Evolutionary conservation across 2,888 invertebrate genomes (phyloP).

Genomic region (Chrysolina haemoptera): DNA sequence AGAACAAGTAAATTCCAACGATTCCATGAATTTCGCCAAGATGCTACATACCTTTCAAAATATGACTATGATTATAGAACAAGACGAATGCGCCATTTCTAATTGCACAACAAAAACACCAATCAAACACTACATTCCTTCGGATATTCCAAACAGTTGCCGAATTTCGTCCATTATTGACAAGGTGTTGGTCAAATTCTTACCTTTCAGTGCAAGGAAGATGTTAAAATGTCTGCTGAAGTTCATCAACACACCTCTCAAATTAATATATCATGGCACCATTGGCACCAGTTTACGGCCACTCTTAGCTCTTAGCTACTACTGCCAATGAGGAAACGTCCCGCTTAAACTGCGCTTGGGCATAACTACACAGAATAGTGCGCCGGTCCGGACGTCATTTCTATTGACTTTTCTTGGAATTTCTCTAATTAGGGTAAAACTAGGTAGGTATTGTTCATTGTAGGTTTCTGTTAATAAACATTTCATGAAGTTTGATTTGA

Average conservation of each 20-base stretch:
- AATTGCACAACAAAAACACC: constrained; percentile 52
- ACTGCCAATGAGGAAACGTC: constrained; percentile 64
- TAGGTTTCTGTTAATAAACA: too few relatives aligned
- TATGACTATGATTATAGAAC: constrained; percentile 18
- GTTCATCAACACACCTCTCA: constrained; percentile 75
- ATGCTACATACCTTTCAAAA: constrained; percentile 20
- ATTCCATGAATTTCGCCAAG: constrained; percentile 28
- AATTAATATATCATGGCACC: constrained; percentile 83
- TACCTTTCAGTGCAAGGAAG: constrained; percentile 54
- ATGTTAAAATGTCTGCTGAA: constrained; percentile 62
- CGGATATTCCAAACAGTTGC: constrained; percentile 29
- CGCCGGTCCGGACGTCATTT: constrained; percentile 16
- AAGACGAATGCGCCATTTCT: constrained; percentile 50
- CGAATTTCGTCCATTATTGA: constrained; percentile 10
- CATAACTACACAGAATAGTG: constrained; percentile 31
- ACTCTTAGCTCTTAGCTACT: constrained; percentile 37
- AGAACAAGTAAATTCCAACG: constrained; percentile 28
- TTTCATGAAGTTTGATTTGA: too few relatives aligned
- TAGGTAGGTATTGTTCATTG: too few relatives aligned
- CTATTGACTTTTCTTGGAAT: constrained; percentile 26
- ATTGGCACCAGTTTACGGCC: constrained; percentile 74
- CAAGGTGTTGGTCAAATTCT: constrained; percentile 14
- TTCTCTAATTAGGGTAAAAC: constrained; percentile 3
- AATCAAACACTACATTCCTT: neutral
- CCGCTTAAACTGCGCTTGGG: constrained; percentile 63